Evolutionary conservation across 1,140 invertebrate species (phyloP), one percentile per base, ranked within the genome.

Genomic region (Pissodes strobi): DNA sequence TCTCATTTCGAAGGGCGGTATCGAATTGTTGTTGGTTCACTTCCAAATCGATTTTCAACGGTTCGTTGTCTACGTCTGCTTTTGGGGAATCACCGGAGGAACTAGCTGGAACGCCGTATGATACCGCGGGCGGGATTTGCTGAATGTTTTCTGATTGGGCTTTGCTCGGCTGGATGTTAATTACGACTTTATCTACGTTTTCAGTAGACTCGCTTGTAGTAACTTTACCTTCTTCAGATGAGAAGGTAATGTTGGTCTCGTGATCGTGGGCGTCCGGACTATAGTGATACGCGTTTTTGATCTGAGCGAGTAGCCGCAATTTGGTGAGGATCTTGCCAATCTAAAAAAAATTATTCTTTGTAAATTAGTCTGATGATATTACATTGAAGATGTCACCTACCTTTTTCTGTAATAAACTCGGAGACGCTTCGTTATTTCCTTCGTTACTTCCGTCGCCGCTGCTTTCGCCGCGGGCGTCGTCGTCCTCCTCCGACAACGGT

Each of bases 331-430:
- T 65, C 22, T 65, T 65, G n/a, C 23, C 22, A 23, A 65, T 38
- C 63, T 65, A 39, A 21, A 45, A 46, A 34, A 34, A 30, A 23
- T n/a, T 23, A 56, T 34, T 9, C 3, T 1, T 13, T 5, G 4
- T 10, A 2, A 52, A 15, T 12, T 8, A 37, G 18, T 21, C 2
- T 1, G 37, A 39, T 2, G 12, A 18, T 23, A 1, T 9, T 49
- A 10, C 1, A 19, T 12, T 49, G 22, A 22, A 0, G 10, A 19
- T 49, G 2, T 22, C 15, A 56, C 18, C 34, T 18, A 69, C 55
- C 49, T 69, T 69, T 52, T 69, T 69, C 30, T 57, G 53, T 1
- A 69, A 27, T 13, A 69, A 62, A 48, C 45, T 69, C 1, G 68
- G 65, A 6, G 51, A 45, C 4, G 55, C 68, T 55, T 69, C 68